These are phyloP conservation scores for Rhinatrema bivittatum DNA, from an alignment of 2,797 vertebrate genomes.

Conservation along the genomic window DNA sequence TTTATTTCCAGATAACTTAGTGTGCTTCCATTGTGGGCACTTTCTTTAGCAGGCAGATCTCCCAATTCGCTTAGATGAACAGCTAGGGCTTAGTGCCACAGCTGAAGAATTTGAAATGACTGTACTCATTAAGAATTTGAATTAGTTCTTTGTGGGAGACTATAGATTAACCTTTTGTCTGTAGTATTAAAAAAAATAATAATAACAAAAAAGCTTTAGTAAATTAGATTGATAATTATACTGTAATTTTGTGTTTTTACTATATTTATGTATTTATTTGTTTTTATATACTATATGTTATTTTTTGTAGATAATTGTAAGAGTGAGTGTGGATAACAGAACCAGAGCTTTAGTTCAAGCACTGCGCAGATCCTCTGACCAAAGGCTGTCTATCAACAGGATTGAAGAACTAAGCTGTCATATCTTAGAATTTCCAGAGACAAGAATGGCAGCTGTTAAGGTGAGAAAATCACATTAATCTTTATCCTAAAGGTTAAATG, in stretches of 20 bases:
- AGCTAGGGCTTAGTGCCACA: no score
- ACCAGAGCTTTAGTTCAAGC: slow-evolving; percentile 88
- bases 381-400: slow-evolving; percentile 79
- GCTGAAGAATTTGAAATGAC: no score
- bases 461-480: slow-evolving; percentile 46
- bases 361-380: slow-evolving; percentile 75
- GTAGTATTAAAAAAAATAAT: slow-evolving; percentile 24
- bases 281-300: no score
- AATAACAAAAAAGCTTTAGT: not conserved
- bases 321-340: slow-evolving; percentile 91
- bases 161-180: slow-evolving; percentile 10
- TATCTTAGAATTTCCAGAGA: slow-evolving; percentile 91
- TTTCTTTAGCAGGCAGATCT: no score
- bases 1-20: no score
- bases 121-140: no score
- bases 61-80: no score
- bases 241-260: slow-evolving; percentile 8
- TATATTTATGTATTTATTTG: slow-evolving; percentile 4
- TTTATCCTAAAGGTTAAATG: no score
- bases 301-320: slow-evolving; percentile 83
- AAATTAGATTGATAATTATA: not conserved
- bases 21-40: no score
- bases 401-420: slow-evolving; percentile 93
- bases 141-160: no score
- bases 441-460: slow-evolving; percentile 84